Conservation (phyloP, 2,888 invertebrate genomes). For the Calameuta idolon region DNA sequence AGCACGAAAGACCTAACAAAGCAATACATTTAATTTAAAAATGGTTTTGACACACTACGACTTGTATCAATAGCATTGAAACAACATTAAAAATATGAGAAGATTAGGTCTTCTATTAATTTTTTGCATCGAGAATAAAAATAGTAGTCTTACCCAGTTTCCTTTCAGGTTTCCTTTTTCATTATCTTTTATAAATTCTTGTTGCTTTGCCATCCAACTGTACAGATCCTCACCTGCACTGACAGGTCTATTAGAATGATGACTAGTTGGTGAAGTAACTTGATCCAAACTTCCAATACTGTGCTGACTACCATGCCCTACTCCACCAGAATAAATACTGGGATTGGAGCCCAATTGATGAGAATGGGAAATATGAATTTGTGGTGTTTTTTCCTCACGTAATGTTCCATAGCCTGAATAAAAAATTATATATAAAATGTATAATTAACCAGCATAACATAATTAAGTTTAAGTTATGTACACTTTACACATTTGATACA, state of each 20-base stretch:
- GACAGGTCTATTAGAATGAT: slow-evolving; percentile 69
- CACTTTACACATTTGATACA: not conserved
- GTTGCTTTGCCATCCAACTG: slow-evolving; percentile 97
- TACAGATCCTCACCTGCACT: slow-evolving; percentile 89
- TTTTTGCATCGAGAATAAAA: not conserved
- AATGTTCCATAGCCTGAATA: slow-evolving; percentile 81
- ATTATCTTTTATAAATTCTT: slow-evolving; percentile 70
- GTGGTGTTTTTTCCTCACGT: slow-evolving; percentile 74
- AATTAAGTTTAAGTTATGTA: not conserved
- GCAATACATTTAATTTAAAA: slow-evolving; percentile 17
- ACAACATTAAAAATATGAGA: not conserved
- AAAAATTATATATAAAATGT: slow-evolving; percentile 1
- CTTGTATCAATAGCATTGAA: not conserved
- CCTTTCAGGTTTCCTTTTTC: slow-evolving; percentile 64
- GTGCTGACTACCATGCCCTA: slow-evolving; percentile 63
- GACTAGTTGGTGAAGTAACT: slow-evolving; percentile 68
- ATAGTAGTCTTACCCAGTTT: slow-evolving; percentile 59
- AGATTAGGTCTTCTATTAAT: not conserved
- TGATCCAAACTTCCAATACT: slow-evolving; percentile 65
- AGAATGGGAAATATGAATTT: slow-evolving; percentile 60
- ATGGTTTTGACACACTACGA: not conserved
- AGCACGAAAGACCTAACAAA: slow-evolving; percentile 60
- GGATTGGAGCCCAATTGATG: slow-evolving; percentile 77
- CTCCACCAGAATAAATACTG: slow-evolving; percentile 67
- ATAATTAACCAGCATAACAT: not conserved